Percentiles rank a stretch among this genome's conserved stretches.
phyloP scores from a whole-genome alignment of 2,113 vertebrate species.

The Mesocricetus auratus region DNA sequence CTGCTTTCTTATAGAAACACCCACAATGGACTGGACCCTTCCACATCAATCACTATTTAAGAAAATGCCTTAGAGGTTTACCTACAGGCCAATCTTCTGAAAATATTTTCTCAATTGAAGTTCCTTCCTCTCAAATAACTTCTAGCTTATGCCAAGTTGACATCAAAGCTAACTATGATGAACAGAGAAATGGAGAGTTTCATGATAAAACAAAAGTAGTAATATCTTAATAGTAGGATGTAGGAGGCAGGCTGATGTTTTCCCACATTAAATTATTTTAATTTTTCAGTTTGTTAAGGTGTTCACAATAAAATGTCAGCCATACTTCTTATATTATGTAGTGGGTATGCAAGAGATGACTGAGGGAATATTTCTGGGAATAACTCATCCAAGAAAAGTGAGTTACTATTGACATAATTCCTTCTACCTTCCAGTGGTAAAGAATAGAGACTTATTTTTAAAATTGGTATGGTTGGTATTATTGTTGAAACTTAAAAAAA shows the following conservation, averaged over 20 bases:
- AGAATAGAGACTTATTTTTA: slow-evolving; percentile 33
- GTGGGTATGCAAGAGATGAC: neutral
- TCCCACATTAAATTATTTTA: slow-evolving; percentile 18
- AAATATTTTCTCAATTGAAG: neutral
- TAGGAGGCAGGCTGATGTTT: neutral
- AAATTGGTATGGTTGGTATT: neutral
- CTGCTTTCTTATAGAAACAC: neutral
- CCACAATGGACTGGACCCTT: neutral
- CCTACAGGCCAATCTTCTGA: neutral
- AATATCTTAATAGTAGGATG: slow-evolving; percentile 20
- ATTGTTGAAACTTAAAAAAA: neutral
- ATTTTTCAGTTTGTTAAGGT: neutral
- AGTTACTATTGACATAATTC: slow-evolving; percentile 5
- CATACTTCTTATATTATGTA: neutral
- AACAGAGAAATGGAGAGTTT: neutral
- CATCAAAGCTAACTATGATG: neutral
- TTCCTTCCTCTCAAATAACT: neutral
- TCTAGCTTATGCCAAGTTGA: neutral
- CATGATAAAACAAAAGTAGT: slow-evolving; percentile 5
- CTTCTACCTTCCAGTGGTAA: neutral
- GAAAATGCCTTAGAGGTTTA: neutral
- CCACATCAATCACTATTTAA: neutral
- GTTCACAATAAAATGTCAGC: neutral
- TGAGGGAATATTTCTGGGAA: neutral
- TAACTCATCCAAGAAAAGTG: neutral